Percentiles rank a stretch among this genome's conserved stretches.
phyloP scores from a whole-genome alignment of 2,797 vertebrate species.

The Streptopelia turtur region DNA sequence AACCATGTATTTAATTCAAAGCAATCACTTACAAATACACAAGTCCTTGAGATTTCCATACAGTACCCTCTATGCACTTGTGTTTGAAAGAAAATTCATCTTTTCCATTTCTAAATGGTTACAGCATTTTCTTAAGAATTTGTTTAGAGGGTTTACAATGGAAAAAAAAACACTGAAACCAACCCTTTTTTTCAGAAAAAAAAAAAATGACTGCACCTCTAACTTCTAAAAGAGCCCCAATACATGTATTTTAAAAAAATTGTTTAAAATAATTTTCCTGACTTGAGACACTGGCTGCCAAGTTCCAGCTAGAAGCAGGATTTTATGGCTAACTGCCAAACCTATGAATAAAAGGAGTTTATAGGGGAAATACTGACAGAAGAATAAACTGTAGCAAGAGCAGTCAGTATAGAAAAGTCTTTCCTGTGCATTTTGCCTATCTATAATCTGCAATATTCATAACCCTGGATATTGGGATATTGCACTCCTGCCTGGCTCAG shows the following conservation, averaged over 20 bases:
- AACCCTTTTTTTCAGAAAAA: background rate
- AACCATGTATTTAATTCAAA: background rate
- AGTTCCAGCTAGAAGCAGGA: conserved; percentile 50
- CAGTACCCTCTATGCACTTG: background rate
- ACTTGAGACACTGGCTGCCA: conserved; percentile 49
- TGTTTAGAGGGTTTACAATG: background rate
- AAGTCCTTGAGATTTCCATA: background rate
- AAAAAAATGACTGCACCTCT: background rate
- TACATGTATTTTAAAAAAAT: background rate
- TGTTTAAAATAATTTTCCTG: conserved; percentile 64
- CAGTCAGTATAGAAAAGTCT: conserved; percentile 18
- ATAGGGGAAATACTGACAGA: conserved; percentile 52
- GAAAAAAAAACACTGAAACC: background rate
- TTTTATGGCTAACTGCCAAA: conserved; percentile 31
- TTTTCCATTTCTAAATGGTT: background rate
- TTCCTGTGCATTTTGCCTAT: conserved; percentile 28
- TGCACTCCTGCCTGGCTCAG: background rate
- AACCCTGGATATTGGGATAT: background rate
- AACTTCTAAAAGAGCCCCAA: background rate
- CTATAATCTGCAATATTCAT: background rate
- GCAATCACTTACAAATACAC: background rate
- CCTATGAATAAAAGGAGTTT: conserved; percentile 25
- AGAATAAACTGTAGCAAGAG: conserved; percentile 40
- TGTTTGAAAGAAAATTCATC: background rate
- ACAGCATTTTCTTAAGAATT: background rate